A percentile compares a stretch with the other conserved stretches of the same genome.
Conservation (phyloP, 2,113 vertebrate species). For the Empidonax traillii region DNA sequence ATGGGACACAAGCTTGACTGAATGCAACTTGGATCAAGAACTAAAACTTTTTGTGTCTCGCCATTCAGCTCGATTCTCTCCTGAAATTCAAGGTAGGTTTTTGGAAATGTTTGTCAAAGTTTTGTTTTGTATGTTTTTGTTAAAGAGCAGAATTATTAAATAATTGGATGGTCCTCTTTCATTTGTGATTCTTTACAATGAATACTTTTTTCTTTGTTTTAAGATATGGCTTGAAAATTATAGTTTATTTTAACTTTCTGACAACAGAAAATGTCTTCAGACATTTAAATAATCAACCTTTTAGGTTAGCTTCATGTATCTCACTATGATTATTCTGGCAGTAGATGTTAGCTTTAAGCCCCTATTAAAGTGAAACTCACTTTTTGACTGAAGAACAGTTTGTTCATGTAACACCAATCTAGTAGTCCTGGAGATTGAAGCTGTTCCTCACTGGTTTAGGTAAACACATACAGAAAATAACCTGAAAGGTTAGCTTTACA, state of each 20-base stretch:
- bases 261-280: not conserved
- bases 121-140: not conserved
- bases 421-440: not conserved
- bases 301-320: not conserved
- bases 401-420: not conserved
- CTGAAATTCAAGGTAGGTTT: slow-evolving; percentile 88
- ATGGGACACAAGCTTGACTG: slow-evolving; percentile 90
- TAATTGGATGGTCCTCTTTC: not conserved
- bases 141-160: not conserved
- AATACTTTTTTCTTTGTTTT: not conserved
- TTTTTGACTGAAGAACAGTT: not conserved
- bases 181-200: not conserved
- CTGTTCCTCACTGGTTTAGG: not conserved
- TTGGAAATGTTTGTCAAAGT: not conserved
- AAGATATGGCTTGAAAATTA: not conserved
- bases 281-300: not conserved
- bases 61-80: slow-evolving; percentile 92
- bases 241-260: not conserved
- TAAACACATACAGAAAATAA: not conserved
- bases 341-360: not conserved
- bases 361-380: not conserved
- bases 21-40: slow-evolving; percentile 95
- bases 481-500: not conserved
- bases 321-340: not conserved
- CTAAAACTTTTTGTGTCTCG: slow-evolving; percentile 94